Base-by-base conservation (phyloP, 2,888 invertebrate species). In the Eupithecia exiguata region DNA sequence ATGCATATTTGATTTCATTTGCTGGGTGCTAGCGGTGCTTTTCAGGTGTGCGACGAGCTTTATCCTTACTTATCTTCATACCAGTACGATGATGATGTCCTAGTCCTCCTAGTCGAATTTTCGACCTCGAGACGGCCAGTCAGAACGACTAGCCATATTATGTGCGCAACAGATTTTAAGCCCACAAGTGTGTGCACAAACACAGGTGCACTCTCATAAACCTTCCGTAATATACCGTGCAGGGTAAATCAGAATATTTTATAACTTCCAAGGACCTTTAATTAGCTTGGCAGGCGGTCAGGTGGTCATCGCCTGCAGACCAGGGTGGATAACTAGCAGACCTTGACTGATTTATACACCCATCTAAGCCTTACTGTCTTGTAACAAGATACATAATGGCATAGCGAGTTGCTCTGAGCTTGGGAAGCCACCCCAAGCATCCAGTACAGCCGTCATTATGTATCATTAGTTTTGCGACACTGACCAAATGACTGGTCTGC, bases 391-490 rank as follows among this genome's bases (percentile, higher is more conserved):
- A 78, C 79, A 88, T 77, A 83, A 80, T 89, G 80, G 69, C 80
- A 69, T 63, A 78, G 75, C 71, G 72, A 82, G 75, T 70, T 66
- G 53, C 63, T 66, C 71, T 69, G 66, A 72, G 69, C 61, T 49
- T 53, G 75, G 63, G 73, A 70, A 69, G 65, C 74, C 86, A 85
- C 88, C 90, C 92, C 87, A 89, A 87, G 85, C 89, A 87, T 87
- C 85, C 88, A 86, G 87, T 84, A 86, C 88, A 85, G 89, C 87
- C 89, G 90, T 93, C 93, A 94, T 94, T 94, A 94, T 92, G 92
- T 94, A 92, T 92, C 93, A 94, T 94, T 94, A 94, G 93, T 93
- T 94, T 93, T 93, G 94, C 94, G 93, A 94, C 93, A 91, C 92
- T 93, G 93, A 93, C 94, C 94, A 93, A 93, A 93, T 93, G 92